phyloP scores from a whole-genome alignment of 2,888 invertebrate species.

The Plusia festucae region DNA sequence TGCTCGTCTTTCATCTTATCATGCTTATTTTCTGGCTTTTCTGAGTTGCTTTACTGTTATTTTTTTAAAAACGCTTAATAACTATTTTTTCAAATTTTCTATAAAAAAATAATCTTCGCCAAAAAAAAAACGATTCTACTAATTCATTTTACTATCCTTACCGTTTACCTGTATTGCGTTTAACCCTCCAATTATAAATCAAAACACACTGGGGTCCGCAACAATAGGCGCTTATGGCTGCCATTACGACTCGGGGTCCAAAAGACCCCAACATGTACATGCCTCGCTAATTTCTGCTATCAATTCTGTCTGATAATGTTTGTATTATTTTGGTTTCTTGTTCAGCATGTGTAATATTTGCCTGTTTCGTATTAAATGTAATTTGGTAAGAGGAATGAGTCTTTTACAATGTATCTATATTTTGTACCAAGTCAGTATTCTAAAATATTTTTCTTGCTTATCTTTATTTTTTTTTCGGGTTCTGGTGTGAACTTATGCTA shows the following conservation, averaged over 20 bases:
- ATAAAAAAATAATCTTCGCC: too few species aligned
- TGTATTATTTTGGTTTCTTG: slow-evolving; percentile 39
- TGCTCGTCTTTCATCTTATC: too few species aligned
- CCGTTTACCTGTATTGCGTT: slow-evolving; percentile 33
- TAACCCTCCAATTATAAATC: slow-evolving; percentile 48
- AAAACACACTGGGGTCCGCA: slow-evolving; percentile 28
- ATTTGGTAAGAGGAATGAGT: not conserved
- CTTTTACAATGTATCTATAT: not conserved
- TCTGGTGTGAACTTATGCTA: too few species aligned
- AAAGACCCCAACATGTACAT: slow-evolving; percentile 30
- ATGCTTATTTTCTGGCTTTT: too few species aligned
- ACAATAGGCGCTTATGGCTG: slow-evolving; percentile 42
- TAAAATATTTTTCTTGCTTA: not conserved
- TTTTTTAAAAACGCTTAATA: too few species aligned
- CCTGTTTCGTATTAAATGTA: not conserved
- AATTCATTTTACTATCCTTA: slow-evolving; percentile 9
- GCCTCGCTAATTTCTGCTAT: slow-evolving; percentile 51
- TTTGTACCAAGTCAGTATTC: not conserved
- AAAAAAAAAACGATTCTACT: slow-evolving; percentile 12
- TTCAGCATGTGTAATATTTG: slow-evolving; percentile 28
- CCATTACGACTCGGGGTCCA: slow-evolving; percentile 32
- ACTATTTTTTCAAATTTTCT: too few species aligned
- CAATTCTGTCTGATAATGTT: slow-evolving; percentile 44
- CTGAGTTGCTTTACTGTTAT: too few species aligned
- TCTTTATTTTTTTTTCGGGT: too few species aligned